These are phyloP conservation scores for Nephrotoma flavescens DNA, from an alignment of 2,888 invertebrate species.

Conservation along the genomic window DNA sequence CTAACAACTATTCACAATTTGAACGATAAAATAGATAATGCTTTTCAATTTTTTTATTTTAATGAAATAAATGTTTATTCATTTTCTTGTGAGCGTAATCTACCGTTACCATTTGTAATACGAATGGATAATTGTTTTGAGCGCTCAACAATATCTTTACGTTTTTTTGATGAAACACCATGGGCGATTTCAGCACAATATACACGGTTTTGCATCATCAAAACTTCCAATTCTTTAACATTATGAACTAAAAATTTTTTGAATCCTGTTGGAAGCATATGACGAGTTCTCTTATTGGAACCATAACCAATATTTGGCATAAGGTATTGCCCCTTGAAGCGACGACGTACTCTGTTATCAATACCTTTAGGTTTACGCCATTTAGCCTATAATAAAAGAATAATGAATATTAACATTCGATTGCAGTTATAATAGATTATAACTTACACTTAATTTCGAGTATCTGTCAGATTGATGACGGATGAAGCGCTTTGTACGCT, in stretches of 20 bases:
- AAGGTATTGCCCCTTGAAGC: constrained; percentile 97
- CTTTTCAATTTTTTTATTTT: not conserved
- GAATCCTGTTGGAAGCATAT: constrained; percentile 97
- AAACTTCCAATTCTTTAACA: constrained; percentile 85
- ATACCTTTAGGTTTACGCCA: constrained; percentile 99
- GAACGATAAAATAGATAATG: no score
- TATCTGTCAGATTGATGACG: constrained; percentile 98
- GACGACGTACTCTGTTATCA: constrained; percentile 96
- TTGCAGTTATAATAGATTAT: not conserved
- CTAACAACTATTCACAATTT: no score
- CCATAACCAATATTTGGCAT: constrained; percentile 99
- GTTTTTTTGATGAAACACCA: constrained; percentile 93
- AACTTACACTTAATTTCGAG: constrained; percentile 75
- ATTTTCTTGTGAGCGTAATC: constrained; percentile 95
- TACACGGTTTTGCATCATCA: constrained; percentile 97
- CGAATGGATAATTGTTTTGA: constrained; percentile 92
- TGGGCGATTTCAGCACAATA: constrained; percentile 98
- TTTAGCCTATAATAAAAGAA: constrained; percentile 50
- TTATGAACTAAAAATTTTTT: constrained; percentile 88
- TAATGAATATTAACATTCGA: constrained; percentile 9
- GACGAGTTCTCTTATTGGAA: constrained; percentile 83
- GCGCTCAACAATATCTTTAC: constrained; percentile 90
- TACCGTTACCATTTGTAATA: constrained; percentile 91
- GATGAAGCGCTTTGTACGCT: constrained; percentile 95
- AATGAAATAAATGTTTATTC: constrained; percentile 52